Percentiles rank a stretch among this genome's conserved stretches.
These are phyloP conservation scores for western clawed frog (Xenopus tropicalis) DNA, from an alignment of 2,113 vertebrate species.

Conservation along the genomic window DNA sequence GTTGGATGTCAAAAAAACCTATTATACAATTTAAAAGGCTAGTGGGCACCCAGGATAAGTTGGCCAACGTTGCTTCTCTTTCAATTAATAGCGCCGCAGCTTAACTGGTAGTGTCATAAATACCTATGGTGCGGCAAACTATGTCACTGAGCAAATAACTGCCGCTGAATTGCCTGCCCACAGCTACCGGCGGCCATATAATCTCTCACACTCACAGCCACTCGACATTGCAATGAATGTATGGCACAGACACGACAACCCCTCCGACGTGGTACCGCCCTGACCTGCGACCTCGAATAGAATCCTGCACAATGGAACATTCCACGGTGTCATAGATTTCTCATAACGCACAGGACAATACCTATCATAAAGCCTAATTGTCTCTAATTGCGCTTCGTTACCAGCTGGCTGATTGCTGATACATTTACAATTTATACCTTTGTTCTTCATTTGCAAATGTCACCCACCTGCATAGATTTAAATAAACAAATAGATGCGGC, in stretches of 20 bases:
- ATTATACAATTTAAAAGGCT: constrained; percentile 39
- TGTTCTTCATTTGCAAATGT: background rate
- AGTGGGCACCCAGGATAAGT: constrained; percentile 43
- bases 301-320: constrained; percentile 15
- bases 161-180: constrained; percentile 30
- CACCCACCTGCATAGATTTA: background rate
- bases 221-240: constrained; percentile 38
- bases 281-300: constrained; percentile 13
- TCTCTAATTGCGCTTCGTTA: constrained; percentile 9
- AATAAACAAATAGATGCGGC: background rate
- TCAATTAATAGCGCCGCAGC: constrained; percentile 41
- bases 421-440: background rate
- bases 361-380: constrained; percentile 13
- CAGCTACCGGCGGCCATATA: constrained; percentile 39
- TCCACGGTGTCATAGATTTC: background rate
- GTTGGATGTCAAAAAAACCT: constrained; percentile 42
- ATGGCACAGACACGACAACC: constrained; percentile 28
- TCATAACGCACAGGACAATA: background rate
- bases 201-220: constrained; percentile 41
- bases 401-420: constrained; percentile 1
- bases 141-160: constrained; percentile 40
- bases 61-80: constrained; percentile 36
- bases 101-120: constrained; percentile 42
- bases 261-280: constrained; percentile 20
- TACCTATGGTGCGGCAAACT: constrained; percentile 38